Evolutionary conservation across 2,888 invertebrate genomes (phyloP).

Genomic region (Cepaea hortensis): DNA sequence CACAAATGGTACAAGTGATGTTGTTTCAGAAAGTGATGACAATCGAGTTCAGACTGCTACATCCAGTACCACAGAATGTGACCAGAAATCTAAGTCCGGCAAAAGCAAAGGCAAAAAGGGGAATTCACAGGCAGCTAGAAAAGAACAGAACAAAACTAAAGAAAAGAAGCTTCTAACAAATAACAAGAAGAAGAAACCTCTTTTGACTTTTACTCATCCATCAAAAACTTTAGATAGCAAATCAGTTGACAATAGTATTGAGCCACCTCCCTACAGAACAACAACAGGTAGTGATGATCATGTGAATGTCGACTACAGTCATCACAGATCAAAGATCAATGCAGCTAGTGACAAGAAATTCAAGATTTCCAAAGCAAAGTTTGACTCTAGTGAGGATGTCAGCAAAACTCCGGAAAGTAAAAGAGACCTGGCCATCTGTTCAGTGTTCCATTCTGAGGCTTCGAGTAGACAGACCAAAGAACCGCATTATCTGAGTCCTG

Average conservation of each 20-base stretch:
- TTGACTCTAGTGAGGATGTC: slow-evolving; percentile 16
- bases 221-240: slow-evolving; percentile 64
- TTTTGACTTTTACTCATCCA: slow-evolving; percentile 64
- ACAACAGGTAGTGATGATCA: slow-evolving; percentile 35
- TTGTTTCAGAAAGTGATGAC: slow-evolving; percentile 63
- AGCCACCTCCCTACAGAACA: slow-evolving; percentile 12
- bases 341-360: slow-evolving; percentile 49
- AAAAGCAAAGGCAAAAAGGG: slow-evolving; percentile 55
- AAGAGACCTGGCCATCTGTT: slow-evolving; percentile 64
- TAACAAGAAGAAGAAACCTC: slow-evolving; percentile 70
- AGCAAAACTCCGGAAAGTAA: slow-evolving; percentile 55
- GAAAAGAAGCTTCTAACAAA: slow-evolving; percentile 47
- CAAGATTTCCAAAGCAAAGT: slow-evolving; percentile 13
- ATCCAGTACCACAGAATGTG: slow-evolving; percentile 47
- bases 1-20: slow-evolving; percentile 58
- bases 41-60: slow-evolving; percentile 16
- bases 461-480: slow-evolving; percentile 25
- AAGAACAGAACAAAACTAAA: slow-evolving; percentile 57
- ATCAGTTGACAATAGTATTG: slow-evolving; percentile 44
- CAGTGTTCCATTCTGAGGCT: slow-evolving; percentile 58
- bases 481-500: background rate
- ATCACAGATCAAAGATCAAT: slow-evolving; percentile 46
- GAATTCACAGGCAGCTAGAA: slow-evolving; percentile 54
- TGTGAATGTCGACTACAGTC: slow-evolving; percentile 57
- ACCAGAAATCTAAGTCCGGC: slow-evolving; percentile 46